A percentile compares a stretch with the other conserved stretches of the same genome.
These are phyloP conservation scores for Varanus komodoensis DNA, from an alignment of 2,113 vertebrate species.

Conservation along the genomic window DNA sequence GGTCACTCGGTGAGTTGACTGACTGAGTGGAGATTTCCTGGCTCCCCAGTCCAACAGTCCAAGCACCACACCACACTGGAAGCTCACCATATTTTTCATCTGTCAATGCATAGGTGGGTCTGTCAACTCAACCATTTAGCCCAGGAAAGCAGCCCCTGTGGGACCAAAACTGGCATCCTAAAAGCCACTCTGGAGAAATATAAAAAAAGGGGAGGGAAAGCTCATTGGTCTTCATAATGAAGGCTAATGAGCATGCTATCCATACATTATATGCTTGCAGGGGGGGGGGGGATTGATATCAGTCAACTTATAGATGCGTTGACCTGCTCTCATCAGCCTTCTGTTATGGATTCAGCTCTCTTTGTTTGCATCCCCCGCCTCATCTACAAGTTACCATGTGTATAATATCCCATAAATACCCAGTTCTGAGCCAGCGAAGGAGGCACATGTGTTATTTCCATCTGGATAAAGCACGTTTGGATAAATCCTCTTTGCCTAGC, in stretches of 20 bases:
- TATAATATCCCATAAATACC: constrained; percentile 29
- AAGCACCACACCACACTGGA: no score
- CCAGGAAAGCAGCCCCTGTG: neutral
- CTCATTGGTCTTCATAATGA: neutral
- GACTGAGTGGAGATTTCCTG: no score
- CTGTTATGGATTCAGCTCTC: neutral
- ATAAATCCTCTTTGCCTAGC: neutral
- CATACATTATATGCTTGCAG: neutral
- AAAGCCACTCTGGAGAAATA: neutral
- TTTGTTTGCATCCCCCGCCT: neutral
- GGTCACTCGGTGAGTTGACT: no score
- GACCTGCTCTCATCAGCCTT: neutral
- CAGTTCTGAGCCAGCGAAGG: neutral
- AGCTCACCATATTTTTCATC: neutral
- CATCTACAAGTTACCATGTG: neutral
- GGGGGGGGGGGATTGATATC: neutral
- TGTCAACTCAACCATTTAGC: neutral
- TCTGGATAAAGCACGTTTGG: neutral
- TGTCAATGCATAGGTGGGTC: neutral
- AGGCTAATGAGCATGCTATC: neutral
- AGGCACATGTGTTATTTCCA: neutral
- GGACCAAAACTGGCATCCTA: neutral
- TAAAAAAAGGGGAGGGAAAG: neutral
- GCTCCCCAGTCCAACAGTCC: neutral
- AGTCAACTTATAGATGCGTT: neutral